A percentile compares a stretch with the other conserved stretches of the same genome.
These are phyloP conservation scores for Cyrtodaria siliqua DNA, from an alignment of 2,888 invertebrate genomes.

Conservation along the genomic window DNA sequence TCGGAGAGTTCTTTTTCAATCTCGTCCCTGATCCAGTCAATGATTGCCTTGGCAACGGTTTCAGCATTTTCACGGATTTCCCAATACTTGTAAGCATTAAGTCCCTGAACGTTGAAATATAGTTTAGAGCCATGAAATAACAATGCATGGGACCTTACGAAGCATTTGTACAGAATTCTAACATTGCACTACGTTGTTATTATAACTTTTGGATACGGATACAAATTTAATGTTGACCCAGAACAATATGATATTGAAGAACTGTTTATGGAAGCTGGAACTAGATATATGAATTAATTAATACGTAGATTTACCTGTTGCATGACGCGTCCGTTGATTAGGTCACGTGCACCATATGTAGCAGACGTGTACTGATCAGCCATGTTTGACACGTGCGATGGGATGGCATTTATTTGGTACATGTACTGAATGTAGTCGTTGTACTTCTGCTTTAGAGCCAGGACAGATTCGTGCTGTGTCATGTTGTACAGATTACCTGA, in stretches of 20 bases:
- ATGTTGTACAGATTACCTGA: conserved; percentile 29
- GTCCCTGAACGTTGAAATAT: conserved; percentile 68
- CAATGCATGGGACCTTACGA: too few relatives aligned
- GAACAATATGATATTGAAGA: too few relatives aligned
- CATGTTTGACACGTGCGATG: conserved; percentile 17
- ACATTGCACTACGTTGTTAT: too few relatives aligned
- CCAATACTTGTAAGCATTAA: conserved; percentile 73
- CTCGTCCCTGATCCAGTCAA: conserved; percentile 58
- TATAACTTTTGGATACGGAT: too few relatives aligned
- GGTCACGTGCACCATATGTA: conserved; percentile 50
- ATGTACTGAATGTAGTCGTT: conserved; percentile 27
- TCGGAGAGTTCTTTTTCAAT: conserved; percentile 59
- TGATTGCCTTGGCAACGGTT: conserved; percentile 41
- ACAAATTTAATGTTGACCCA: too few relatives aligned
- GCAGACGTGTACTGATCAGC: conserved; percentile 58
- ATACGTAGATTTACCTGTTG: conserved; percentile 5
- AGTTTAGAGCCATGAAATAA: too few relatives aligned
- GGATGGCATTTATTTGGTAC: conserved; percentile 7
- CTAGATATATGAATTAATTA: background rate
- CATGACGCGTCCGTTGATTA: conserved; percentile 36
- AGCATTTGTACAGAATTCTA: too few relatives aligned
- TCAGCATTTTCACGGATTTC: conserved; percentile 70
- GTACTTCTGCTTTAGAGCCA: conserved; percentile 21
- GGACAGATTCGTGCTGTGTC: background rate
- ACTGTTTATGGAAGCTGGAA: background rate